These are phyloP conservation scores for Paraescarpia echinospica DNA, from an alignment of 1,140 invertebrate species.

Conservation along the genomic window DNA sequence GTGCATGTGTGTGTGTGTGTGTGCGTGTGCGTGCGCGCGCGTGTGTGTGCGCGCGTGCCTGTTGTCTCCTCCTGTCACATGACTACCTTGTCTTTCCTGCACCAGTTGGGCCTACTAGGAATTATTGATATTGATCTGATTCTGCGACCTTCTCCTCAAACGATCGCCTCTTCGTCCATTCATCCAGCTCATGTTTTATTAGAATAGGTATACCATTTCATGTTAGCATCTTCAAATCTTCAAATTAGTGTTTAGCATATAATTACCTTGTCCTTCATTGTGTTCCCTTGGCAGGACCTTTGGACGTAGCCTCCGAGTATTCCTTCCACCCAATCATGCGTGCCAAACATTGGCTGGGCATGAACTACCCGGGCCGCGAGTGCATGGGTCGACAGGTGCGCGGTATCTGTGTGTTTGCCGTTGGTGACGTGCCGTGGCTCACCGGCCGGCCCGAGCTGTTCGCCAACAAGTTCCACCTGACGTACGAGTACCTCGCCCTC, in stretches of 20 bases:
- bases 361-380: constrained; percentile 17
- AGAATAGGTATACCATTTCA: too few relatives aligned
- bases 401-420: constrained; percentile 29
- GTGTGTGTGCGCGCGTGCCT: too few relatives aligned
- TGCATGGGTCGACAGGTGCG: constrained; percentile 27
- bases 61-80: too few relatives aligned
- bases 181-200: background rate
- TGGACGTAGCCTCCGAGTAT: constrained; percentile 27
- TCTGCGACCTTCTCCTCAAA: background rate
- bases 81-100: background rate
- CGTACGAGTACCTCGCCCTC: constrained; percentile 38
- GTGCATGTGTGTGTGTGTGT: too few relatives aligned
- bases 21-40: too few relatives aligned
- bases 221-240: too few relatives aligned
- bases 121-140: background rate
- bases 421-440: constrained; percentile 40
- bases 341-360: constrained; percentile 27
- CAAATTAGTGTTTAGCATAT: background rate
- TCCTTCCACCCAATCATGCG: constrained; percentile 28
- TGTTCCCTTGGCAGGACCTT: constrained; percentile 8
- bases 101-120: background rate
- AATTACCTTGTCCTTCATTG: background rate
- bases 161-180: background rate
- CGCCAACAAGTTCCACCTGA: constrained; percentile 52
- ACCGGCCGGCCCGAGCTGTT: constrained; percentile 38